Evolutionary conservation across 2,797 vertebrate genomes (phyloP).

Genomic region (Gymnothorax reevesii): DNA sequence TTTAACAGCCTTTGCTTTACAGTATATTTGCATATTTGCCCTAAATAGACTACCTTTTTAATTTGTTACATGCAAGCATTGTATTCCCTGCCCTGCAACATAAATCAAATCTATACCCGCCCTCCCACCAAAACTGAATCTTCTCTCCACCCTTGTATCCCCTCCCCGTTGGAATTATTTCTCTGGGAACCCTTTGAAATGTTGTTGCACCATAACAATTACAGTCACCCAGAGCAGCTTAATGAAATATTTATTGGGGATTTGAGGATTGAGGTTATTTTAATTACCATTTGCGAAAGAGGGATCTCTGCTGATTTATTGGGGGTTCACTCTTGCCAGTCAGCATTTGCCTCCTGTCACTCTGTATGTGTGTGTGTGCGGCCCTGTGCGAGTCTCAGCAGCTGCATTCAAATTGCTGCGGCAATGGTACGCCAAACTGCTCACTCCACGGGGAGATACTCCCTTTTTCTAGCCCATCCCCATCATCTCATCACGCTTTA

Average conservation of each 20-base stretch:
- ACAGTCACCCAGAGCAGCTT: constrained; percentile 63
- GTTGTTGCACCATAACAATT: constrained; percentile 64
- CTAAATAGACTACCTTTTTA: constrained; percentile 24
- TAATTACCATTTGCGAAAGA: constrained; percentile 72
- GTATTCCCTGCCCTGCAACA: constrained; percentile 19
- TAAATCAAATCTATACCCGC: constrained; percentile 38
- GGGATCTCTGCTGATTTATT: constrained; percentile 52
- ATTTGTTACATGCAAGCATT: constrained; percentile 35
- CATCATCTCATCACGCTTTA: background rate
- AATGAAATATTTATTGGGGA: constrained; percentile 75
- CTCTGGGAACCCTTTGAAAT: constrained; percentile 62
- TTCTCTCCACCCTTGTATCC: background rate
- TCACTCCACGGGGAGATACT: background rate
- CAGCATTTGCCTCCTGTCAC: constrained; percentile 43
- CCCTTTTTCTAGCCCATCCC: background rate
- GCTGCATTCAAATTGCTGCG: background rate
- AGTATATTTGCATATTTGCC: constrained; percentile 20
- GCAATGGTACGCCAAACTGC: background rate
- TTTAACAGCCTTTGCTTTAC: background rate
- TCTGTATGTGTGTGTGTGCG: constrained; percentile 35
- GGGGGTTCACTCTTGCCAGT: constrained; percentile 51
- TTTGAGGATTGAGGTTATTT: constrained; percentile 67
- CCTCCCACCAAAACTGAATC: constrained; percentile 34
- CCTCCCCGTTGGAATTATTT: constrained; percentile 47
- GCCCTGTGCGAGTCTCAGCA: constrained; percentile 1